These are phyloP conservation scores for Drosophila jambulina DNA, from an alignment of 1,140 invertebrate genomes.

Conservation along the genomic window DNA sequence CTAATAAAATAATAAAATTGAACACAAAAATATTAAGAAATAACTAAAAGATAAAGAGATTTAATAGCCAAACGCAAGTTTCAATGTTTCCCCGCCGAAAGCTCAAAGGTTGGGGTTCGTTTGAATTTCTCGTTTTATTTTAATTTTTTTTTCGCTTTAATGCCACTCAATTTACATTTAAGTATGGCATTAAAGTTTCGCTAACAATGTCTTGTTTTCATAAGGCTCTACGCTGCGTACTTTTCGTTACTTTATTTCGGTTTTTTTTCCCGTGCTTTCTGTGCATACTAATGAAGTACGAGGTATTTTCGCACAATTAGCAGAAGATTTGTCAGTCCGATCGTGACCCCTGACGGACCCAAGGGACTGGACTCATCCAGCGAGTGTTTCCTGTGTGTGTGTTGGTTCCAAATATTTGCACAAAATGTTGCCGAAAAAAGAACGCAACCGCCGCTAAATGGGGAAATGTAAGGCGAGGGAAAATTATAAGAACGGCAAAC, in stretches of 20 bases:
- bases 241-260: constrained; percentile 13
- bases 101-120: constrained; percentile 19
- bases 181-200: constrained; percentile 12
- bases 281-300: constrained; percentile 7
- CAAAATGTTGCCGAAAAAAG: constrained; percentile 55
- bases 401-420: constrained; percentile 65
- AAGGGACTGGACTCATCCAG: not conserved
- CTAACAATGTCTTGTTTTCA: constrained; percentile 17
- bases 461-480: constrained; percentile 16
- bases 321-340: constrained; percentile 19
- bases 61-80: constrained; percentile 2
- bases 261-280: not conserved
- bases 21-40: not conserved
- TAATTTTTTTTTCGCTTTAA: not conserved
- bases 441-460: not conserved
- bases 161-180: constrained; percentile 13
- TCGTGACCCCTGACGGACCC: constrained; percentile 14
- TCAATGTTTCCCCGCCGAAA: constrained; percentile 3
- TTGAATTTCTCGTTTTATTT: not conserved
- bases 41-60: not conserved
- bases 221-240: constrained; percentile 1
- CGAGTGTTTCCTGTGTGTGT: constrained; percentile 15
- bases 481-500: constrained; percentile 64
- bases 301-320: constrained; percentile 22
- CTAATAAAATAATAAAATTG: not conserved